Conservation (phyloP, 2,888 invertebrate genomes). For the Ditylenchus weischeri region DNA sequence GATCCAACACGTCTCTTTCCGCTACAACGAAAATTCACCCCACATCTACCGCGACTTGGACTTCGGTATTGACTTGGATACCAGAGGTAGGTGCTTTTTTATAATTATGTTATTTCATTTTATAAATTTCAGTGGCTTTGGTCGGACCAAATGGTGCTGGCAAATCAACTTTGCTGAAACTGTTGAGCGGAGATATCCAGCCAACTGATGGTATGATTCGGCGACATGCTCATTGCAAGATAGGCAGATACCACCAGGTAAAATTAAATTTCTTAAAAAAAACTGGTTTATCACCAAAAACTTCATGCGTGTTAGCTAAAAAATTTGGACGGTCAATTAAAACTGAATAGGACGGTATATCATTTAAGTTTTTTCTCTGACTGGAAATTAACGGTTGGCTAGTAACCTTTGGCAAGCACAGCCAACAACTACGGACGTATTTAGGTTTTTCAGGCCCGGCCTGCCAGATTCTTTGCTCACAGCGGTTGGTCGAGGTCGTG, state of each 20-base stretch:
- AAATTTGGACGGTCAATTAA: too few relatives aligned
- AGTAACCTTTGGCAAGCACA: too few relatives aligned
- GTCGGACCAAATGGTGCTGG: conserved; percentile 84
- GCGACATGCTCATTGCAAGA: conserved; percentile 92
- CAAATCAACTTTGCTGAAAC: conserved; percentile 91
- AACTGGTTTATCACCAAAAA: conserved; percentile 94
- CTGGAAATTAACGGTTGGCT: too few relatives aligned
- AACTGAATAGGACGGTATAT: too few relatives aligned
- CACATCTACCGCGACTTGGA: conserved; percentile 94
- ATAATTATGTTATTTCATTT: conserved; percentile 80
- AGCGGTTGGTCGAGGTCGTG: too few relatives aligned
- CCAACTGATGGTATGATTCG: conserved; percentile 94
- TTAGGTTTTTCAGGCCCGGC: too few relatives aligned
- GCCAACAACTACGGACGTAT: too few relatives aligned
- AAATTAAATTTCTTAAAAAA: conserved; percentile 67
- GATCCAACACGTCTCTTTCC: conserved; percentile 96
- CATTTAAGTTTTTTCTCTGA: too few relatives aligned
- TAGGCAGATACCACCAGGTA: conserved; percentile 92
- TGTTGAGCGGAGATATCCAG: conserved; percentile 88
- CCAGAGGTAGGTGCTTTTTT: conserved; percentile 63
- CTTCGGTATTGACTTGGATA: conserved; percentile 94
- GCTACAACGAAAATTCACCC: conserved; percentile 72
- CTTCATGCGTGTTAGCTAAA: too few relatives aligned
- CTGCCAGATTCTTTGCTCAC: too few relatives aligned
- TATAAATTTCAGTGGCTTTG: conserved; percentile 87